These are phyloP conservation scores for Myrmophylax atrothorax DNA, from an alignment of 2,113 vertebrate genomes.

Conservation along the genomic window DNA sequence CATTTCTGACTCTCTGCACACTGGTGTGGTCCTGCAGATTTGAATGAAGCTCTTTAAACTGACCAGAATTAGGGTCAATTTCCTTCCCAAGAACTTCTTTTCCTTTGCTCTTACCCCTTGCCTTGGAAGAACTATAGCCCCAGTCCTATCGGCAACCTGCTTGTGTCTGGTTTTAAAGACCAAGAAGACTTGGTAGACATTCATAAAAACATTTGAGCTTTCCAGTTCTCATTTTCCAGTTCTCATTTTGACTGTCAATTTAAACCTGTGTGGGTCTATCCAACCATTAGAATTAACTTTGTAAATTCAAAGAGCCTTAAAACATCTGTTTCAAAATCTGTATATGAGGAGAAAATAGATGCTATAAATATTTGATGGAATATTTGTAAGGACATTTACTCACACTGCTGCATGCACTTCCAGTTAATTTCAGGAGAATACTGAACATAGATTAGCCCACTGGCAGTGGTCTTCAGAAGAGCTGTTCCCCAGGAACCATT, in stretches of 20 bases:
- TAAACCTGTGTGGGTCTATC: not conserved
- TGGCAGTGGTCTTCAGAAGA: not conserved
- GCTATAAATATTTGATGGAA: not conserved
- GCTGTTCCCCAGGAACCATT: not conserved
- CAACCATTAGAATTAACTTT: not conserved
- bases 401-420: not conserved
- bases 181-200: rapidly evolving
- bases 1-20: not conserved
- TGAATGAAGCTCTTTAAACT: not conserved
- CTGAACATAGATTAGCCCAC: not conserved
- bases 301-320: not conserved
- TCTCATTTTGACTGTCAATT: not conserved
- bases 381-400: not conserved
- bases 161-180: not conserved
- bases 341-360: not conserved
- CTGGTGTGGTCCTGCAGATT: not conserved
- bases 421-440: not conserved
- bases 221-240: not conserved
- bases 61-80: not conserved
- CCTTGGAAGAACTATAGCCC: not conserved
- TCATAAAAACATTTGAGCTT: not conserved
- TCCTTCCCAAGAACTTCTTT: not conserved
- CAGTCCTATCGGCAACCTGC: rapidly evolving
- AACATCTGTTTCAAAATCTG: not conserved
- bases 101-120: not conserved